phyloP scores from a whole-genome alignment of 2,888 invertebrate species.

The Liodrosophila aerea region DNA sequence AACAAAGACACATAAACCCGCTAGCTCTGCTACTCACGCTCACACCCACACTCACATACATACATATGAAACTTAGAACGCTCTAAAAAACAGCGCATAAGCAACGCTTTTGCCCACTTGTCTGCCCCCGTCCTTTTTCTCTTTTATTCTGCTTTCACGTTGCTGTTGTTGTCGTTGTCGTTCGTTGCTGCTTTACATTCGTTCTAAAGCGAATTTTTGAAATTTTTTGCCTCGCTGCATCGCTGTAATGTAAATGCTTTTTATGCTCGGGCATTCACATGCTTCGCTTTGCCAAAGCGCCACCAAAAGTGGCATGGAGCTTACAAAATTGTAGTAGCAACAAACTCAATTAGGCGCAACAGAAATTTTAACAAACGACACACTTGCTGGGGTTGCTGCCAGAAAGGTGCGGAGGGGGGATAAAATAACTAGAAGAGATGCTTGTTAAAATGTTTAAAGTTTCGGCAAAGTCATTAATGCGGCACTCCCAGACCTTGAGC shows the following conservation, averaged over 20 bases:
- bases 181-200: conserved; percentile 35
- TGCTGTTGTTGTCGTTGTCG: no score
- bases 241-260: conserved; percentile 67
- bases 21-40: not conserved
- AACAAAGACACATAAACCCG: conserved; percentile 9
- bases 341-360: conserved; percentile 70
- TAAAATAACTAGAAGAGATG: conserved; percentile 4
- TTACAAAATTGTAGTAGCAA: conserved; percentile 16
- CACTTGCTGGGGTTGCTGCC: not conserved
- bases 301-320: conserved; percentile 10
- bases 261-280: conserved; percentile 49
- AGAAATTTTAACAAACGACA: conserved; percentile 6
- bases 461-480: conserved; percentile 47
- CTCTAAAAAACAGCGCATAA: conserved; percentile 25
- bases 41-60: no score
- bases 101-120: conserved; percentile 10
- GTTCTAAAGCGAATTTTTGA: conserved; percentile 45
- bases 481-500: conserved; percentile 1
- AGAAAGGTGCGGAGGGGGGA: not conserved
- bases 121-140: not conserved
- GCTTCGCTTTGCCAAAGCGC: not conserved
- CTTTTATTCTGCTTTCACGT: not conserved
- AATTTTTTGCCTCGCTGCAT: conserved; percentile 48
- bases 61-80: conserved; percentile 24
- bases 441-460: conserved; percentile 51